These are phyloP conservation scores for Pheosia gnoma DNA, from an alignment of 2,888 invertebrate species.

Conservation along the genomic window DNA sequence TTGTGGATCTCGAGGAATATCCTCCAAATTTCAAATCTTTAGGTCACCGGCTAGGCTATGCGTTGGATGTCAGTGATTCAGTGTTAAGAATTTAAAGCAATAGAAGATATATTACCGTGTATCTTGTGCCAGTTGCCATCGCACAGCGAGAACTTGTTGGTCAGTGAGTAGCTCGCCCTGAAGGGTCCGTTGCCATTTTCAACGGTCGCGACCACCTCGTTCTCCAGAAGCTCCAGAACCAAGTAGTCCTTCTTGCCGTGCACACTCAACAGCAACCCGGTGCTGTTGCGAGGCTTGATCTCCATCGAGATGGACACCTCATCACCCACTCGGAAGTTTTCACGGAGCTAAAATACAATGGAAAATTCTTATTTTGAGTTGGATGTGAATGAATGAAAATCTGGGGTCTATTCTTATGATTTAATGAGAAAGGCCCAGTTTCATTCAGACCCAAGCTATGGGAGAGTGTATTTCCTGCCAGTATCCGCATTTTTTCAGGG, in stretches of 20 bases:
- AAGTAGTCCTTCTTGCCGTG: slow-evolving; percentile 93
- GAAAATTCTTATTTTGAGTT: neutral
- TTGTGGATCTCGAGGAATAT: no score
- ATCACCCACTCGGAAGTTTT: slow-evolving; percentile 91
- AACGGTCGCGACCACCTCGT: slow-evolving; percentile 91
- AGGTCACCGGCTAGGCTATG: no score
- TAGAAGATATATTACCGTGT: slow-evolving; percentile 77
- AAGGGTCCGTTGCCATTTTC: slow-evolving; percentile 93
- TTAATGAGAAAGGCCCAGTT: no score
- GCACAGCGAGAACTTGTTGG: slow-evolving; percentile 89
- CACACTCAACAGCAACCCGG: slow-evolving; percentile 94
- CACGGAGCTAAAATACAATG: slow-evolving; percentile 71
- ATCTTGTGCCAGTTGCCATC: slow-evolving; percentile 98
- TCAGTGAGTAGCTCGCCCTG: slow-evolving; percentile 87
- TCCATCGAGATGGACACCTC: slow-evolving; percentile 92
- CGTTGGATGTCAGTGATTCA: no score
- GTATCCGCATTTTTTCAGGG: no score
- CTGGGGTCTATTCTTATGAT: no score
- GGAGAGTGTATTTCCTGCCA: no score
- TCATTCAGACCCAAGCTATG: no score
- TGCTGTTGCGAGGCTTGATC: slow-evolving; percentile 92
- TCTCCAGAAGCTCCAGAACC: slow-evolving; percentile 94
- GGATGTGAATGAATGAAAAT: no score
- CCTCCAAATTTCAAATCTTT: no score
- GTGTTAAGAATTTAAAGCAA: no score